Percentiles rank a stretch among this genome's conserved stretches.
Conservation (phyloP, 2,888 invertebrate genomes). For the Acrobasis suavella region DNA sequence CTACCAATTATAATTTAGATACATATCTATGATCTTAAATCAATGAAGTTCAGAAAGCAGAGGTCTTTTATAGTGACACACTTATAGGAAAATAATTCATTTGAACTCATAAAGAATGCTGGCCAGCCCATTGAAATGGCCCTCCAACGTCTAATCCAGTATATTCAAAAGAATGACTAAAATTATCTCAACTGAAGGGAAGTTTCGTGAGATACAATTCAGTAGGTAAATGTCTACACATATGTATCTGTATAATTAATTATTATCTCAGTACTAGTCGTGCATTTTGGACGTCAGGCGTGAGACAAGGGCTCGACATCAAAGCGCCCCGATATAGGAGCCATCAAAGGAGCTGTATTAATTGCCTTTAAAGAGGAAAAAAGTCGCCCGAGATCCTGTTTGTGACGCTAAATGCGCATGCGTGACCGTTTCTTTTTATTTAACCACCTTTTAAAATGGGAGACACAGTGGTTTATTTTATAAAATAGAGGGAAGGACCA, state of each 20-base stretch:
- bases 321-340: constrained; percentile 23
- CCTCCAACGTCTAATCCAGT: neutral
- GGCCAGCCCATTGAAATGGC: neutral
- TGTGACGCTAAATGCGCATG: constrained; percentile 12
- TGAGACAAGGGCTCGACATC: constrained; percentile 24
- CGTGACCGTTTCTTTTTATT: neutral
- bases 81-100: too few relatives aligned
- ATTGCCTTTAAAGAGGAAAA: constrained; percentile 19
- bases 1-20: too few relatives aligned
- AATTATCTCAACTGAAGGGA: neutral
- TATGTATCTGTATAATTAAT: neutral
- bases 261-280: neutral
- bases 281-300: constrained; percentile 2
- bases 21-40: too few relatives aligned
- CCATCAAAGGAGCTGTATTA: constrained; percentile 25
- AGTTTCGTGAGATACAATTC: too few relatives aligned
- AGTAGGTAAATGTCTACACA: neutral
- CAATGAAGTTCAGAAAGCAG: too few relatives aligned
- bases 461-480: neutral
- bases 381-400: constrained; percentile 16
- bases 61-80: too few relatives aligned
- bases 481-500: too few relatives aligned
- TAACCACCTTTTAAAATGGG: neutral
- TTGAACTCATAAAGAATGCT: too few relatives aligned
- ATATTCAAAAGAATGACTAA: neutral